Evolutionary conservation across 2,113 vertebrate genomes (phyloP).

Genomic region (Elachura formosa): DNA sequence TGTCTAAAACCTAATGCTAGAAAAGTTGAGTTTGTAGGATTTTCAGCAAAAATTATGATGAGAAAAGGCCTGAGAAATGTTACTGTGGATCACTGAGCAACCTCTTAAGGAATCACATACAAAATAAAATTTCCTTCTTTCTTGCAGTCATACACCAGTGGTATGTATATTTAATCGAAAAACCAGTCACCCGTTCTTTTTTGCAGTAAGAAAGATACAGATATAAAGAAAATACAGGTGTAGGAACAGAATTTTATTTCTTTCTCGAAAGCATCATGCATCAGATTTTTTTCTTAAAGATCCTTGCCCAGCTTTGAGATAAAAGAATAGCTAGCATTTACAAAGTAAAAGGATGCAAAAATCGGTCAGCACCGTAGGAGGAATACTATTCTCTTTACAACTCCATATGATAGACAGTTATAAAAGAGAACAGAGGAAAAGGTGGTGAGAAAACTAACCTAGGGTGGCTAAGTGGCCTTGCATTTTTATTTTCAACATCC

Average conservation of each 20-base stretch:
- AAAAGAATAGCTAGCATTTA: background rate
- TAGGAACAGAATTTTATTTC: constrained; percentile 33
- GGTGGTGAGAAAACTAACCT: background rate
- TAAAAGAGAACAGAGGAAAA: background rate
- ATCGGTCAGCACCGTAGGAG: background rate
- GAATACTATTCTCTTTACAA: background rate
- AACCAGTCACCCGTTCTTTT: background rate
- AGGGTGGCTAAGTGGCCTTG: background rate
- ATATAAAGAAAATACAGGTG: background rate
- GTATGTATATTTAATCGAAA: background rate
- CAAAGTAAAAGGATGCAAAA: background rate
- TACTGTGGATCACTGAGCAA: background rate
- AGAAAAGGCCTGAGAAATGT: background rate
- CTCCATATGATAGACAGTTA: background rate
- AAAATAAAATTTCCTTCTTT: background rate
- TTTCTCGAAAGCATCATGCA: constrained; percentile 11
- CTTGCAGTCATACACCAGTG: background rate
- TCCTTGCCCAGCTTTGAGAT: background rate
- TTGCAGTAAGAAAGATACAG: background rate
- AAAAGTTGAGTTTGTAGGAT: background rate
- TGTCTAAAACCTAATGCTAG: background rate
- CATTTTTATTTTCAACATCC: background rate
- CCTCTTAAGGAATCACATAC: background rate
- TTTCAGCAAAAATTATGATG: background rate
- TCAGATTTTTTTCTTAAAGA: background rate